Percentiles rank a stretch among this genome's conserved stretches.
phyloP scores from a whole-genome alignment of 2,888 invertebrate species.

The Salticus scenicus region DNA sequence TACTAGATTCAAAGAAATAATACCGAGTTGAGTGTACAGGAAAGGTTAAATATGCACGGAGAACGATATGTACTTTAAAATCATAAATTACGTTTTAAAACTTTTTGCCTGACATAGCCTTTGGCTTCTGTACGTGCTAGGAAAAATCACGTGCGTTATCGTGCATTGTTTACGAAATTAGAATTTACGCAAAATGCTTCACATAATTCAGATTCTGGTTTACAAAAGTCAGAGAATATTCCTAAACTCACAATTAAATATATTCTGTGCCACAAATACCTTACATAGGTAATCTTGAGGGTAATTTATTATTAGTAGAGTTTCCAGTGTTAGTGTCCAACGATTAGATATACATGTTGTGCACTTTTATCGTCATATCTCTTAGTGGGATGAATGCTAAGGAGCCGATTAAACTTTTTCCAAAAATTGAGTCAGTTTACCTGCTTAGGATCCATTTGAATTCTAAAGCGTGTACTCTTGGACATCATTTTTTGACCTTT shows the following conservation, averaged over 20 bases:
- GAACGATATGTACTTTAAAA: constrained; percentile 65
- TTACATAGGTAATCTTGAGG: not conserved
- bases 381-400: not conserved
- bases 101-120: not conserved
- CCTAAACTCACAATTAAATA: not conserved
- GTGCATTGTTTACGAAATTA: constrained; percentile 62
- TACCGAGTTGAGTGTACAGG: not conserved
- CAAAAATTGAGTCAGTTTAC: not conserved
- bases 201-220: constrained; percentile 14
- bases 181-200: constrained; percentile 30
- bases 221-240: not conserved
- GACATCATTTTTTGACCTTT: not conserved
- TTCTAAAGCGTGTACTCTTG: not conserved
- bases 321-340: not conserved
- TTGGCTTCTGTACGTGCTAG: constrained; percentile 36
- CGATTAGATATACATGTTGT: not conserved
- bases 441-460: not conserved
- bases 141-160: constrained; percentile 37
- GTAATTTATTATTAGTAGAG: not conserved
- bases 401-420: constrained; percentile 10
- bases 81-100: constrained; percentile 63
- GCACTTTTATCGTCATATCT: not conserved
- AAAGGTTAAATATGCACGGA: constrained; percentile 56
- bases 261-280: constrained; percentile 2
- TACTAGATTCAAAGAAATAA: not conserved